A percentile compares a stretch with the other conserved stretches of the same genome.
These are phyloP conservation scores for Vimba vimba DNA, from an alignment of 2,113 vertebrate genomes.

Conservation along the genomic window DNA sequence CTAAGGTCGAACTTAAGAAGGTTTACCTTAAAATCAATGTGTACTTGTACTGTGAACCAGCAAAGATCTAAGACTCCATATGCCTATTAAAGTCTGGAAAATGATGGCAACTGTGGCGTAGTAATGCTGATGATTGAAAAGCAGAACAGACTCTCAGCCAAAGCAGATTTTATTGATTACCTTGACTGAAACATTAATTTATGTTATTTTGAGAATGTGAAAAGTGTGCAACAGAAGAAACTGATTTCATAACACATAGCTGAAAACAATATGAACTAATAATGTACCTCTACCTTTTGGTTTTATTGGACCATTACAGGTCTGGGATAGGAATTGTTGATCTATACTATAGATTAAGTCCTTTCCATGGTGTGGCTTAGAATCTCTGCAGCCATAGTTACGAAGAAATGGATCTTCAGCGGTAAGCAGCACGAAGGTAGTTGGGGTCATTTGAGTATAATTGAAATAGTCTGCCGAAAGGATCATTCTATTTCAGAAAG, in stretches of 20 bases:
- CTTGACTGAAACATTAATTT: background rate
- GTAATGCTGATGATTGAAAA: background rate
- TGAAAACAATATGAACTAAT: constrained; percentile 6
- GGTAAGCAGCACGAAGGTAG: constrained; percentile 23
- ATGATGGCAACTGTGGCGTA: background rate
- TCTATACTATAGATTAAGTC: constrained; percentile 26
- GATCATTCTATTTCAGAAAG: constrained; percentile 30
- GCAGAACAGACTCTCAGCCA: background rate
- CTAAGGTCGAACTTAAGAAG: too few species aligned
- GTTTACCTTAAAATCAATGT: constrained; percentile 8
- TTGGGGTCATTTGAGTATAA: constrained; percentile 44
- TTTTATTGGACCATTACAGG: constrained; percentile 7
- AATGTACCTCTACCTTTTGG: constrained; percentile 8
- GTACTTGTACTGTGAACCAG: background rate
- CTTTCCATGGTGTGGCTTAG: background rate
- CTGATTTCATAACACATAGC: constrained; percentile 17
- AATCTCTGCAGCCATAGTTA: constrained; percentile 3
- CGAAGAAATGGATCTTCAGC: constrained; percentile 24
- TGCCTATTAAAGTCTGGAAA: background rate
- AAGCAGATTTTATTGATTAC: background rate
- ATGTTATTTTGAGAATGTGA: constrained; percentile 4
- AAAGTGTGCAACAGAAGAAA: background rate
- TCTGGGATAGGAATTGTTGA: constrained; percentile 14
- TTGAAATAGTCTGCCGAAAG: constrained; percentile 23
- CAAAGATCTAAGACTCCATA: background rate